Percentiles rank a stretch among this genome's conserved stretches.
phyloP scores from a whole-genome alignment of 2,113 vertebrate species.

The Scatophagus argus region DNA sequence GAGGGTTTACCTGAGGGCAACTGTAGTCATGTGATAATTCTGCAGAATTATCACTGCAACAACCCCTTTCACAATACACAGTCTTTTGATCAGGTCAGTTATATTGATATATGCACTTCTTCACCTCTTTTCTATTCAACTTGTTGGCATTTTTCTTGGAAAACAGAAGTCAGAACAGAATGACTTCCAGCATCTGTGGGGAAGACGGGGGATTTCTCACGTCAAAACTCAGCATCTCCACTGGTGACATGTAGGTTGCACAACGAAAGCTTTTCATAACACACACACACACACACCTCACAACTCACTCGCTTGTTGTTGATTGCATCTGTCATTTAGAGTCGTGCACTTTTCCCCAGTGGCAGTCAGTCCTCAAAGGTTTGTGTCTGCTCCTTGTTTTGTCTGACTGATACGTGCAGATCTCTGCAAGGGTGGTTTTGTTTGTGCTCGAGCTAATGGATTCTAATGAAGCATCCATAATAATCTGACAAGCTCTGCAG shows the following conservation, averaged over 20 bases:
- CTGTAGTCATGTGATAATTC: background rate
- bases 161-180: background rate
- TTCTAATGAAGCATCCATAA: slow-evolving; percentile 45
- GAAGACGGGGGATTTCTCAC: slow-evolving; percentile 21
- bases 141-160: slow-evolving; percentile 21
- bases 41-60: background rate
- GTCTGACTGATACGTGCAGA: background rate
- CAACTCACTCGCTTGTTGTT: slow-evolving; percentile 17
- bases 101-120: background rate
- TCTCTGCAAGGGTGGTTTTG: slow-evolving; percentile 1
- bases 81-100: background rate
- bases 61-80: background rate
- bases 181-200: slow-evolving; percentile 11
- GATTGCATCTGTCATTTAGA: slow-evolving; percentile 38
- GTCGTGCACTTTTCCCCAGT: background rate
- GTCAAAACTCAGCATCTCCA: slow-evolving; percentile 32
- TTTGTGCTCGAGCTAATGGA: slow-evolving; percentile 39
- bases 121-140: background rate
- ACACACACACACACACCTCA: slow-evolving; percentile 21
- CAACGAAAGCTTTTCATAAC: slow-evolving; percentile 22
- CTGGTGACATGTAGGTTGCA: slow-evolving; percentile 2
- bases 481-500: slow-evolving; percentile 34
- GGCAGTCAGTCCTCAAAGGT: slow-evolving; percentile 11
- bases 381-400: slow-evolving; percentile 9
- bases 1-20: background rate